These are phyloP conservation scores for Grammomys dolichurus DNA, from an alignment of 2,113 vertebrate genomes.

Conservation along the genomic window DNA sequence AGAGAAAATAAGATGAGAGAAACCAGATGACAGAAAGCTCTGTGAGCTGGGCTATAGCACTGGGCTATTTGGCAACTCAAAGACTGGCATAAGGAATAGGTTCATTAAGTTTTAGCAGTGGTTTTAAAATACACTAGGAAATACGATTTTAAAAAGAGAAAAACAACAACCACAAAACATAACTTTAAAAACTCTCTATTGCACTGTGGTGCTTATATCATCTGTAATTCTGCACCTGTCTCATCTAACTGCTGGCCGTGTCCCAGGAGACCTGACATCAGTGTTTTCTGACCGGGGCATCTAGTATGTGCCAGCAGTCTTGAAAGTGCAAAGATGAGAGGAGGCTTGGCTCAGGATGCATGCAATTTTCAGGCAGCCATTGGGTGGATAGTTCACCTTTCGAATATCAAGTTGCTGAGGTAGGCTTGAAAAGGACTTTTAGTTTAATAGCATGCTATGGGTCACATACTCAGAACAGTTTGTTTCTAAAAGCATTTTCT, in stretches of 20 bases:
- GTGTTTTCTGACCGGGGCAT: not conserved
- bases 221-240: constrained; percentile 46
- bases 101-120: constrained; percentile 46
- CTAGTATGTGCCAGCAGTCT: not conserved
- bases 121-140: constrained; percentile 41
- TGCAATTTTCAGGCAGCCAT: not conserved
- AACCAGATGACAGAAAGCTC: not conserved
- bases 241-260: not conserved
- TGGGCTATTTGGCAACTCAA: not conserved
- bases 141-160: constrained; percentile 41
- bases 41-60: not conserved
- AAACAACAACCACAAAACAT: constrained; percentile 23
- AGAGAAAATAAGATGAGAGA: not conserved
- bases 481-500: constrained; percentile 41
- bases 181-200: not conserved
- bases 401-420: not conserved
- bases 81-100: not conserved
- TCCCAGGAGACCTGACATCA: constrained; percentile 15
- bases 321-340: not conserved
- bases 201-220: not conserved
- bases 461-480: not conserved
- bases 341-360: not conserved
- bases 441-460: not conserved
- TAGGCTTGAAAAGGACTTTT: not conserved
- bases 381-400: constrained; percentile 25